These are phyloP conservation scores for Dysmachus trigonus DNA, from an alignment of 2,888 invertebrate genomes.

Conservation along the genomic window DNA sequence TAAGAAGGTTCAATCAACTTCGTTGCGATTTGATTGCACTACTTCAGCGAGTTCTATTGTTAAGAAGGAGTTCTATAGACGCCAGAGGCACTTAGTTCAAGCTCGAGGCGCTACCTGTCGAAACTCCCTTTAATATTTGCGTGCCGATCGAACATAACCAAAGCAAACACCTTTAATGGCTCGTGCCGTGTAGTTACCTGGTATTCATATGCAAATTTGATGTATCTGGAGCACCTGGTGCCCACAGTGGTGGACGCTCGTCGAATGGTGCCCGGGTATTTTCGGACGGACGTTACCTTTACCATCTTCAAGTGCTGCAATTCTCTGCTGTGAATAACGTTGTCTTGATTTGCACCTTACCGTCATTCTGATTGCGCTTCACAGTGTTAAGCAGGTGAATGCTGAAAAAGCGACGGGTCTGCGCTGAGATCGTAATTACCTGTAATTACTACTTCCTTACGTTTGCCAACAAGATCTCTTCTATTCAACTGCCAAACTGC, in stretches of 20 bases:
- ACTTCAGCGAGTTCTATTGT: not conserved
- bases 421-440: not conserved
- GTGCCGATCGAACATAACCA: not conserved
- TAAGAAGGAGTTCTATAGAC: not conserved
- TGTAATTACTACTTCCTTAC: constrained; percentile 1
- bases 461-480: not conserved
- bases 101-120: not conserved
- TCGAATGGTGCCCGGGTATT: not conserved
- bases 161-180: not conserved
- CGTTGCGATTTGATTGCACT: not conserved
- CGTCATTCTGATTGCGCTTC: not conserved
- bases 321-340: not conserved
- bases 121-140: not conserved
- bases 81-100: not conserved
- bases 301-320: not conserved
- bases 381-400: not conserved
- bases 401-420: not conserved
- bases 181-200: not conserved
- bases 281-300: not conserved
- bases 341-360: not conserved
- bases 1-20: constrained; percentile 25
- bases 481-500: constrained; percentile 8
- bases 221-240: not conserved
- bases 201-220: constrained; percentile 1
- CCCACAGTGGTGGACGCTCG: not conserved